phyloP scores from a whole-genome alignment of 23 tunicate species.

The Ciona savignyi region DNA sequence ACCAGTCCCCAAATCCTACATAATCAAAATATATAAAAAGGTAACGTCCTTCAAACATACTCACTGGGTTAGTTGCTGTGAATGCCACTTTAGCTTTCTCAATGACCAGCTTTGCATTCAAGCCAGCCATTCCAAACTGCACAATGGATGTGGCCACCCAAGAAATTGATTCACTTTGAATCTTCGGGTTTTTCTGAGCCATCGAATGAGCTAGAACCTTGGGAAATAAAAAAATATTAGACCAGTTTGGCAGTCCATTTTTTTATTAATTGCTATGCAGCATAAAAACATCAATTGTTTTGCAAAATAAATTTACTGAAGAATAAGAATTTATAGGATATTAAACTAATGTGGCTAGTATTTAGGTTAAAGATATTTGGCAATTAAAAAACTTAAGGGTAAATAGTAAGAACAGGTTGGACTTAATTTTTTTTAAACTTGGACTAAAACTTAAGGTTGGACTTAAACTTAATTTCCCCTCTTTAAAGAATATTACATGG shows the following conservation, averaged over 20 bases:
- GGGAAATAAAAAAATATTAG: too few relatives aligned
- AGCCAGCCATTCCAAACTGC: slow-evolving; percentile 28
- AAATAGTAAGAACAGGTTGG: too few relatives aligned
- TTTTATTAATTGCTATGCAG: too few relatives aligned
- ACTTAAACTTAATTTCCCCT: not conserved
- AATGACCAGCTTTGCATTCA: slow-evolving; percentile 25
- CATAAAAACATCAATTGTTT: too few relatives aligned
- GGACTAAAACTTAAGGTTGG: too few relatives aligned
- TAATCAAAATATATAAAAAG: not conserved
- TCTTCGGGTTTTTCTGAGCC: slow-evolving; percentile 39
- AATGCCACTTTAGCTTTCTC: slow-evolving; percentile 23
- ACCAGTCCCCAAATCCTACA: not conserved
- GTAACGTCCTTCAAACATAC: not conserved
- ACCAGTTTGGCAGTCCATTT: too few relatives aligned
- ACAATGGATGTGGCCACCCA: slow-evolving; percentile 18
- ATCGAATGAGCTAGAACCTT: slow-evolving; percentile 13
- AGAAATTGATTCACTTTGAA: slow-evolving; percentile 17
- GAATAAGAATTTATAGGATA: not conserved
- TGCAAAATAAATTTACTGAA: too few relatives aligned
- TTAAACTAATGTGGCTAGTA: not conserved
- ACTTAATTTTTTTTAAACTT: too few relatives aligned
- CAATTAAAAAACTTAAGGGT: not conserved
- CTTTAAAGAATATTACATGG: not conserved
- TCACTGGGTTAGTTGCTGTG: slow-evolving; percentile 32
- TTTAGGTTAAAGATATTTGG: not conserved